Percentiles rank a stretch among this genome's conserved stretches.
Evolutionary conservation across 2,888 invertebrate species (phyloP).

Genomic region (Pterobdella sp.): DNA sequence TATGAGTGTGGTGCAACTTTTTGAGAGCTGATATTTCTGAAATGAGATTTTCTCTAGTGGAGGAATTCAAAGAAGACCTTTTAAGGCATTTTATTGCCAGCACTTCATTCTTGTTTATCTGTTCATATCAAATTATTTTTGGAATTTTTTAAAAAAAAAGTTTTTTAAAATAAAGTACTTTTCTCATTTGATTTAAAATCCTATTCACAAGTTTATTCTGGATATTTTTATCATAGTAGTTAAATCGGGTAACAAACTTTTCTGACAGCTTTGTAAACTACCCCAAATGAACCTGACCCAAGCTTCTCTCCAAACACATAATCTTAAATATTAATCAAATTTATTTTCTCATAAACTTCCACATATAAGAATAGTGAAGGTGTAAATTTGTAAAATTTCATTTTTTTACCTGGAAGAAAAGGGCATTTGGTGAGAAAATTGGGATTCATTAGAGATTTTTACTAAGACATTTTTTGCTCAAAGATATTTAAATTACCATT

Average conservation of each 20-base stretch:
- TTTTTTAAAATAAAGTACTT: neutral
- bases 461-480: too few relatives aligned
- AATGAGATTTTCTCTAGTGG: slow-evolving; percentile 70
- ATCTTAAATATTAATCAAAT: slow-evolving; percentile 38
- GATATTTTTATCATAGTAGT: neutral
- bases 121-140: neutral
- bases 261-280: slow-evolving; percentile 70
- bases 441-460: too few relatives aligned
- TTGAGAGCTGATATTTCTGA: slow-evolving; percentile 74
- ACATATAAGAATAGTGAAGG: too few relatives aligned
- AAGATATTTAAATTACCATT: too few relatives aligned
- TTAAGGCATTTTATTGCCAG: slow-evolving; percentile 77
- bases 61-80: slow-evolving; percentile 63
- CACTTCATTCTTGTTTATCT: slow-evolving; percentile 52
- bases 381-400: too few relatives aligned
- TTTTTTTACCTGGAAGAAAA: too few relatives aligned
- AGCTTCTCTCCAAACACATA: slow-evolving; percentile 54
- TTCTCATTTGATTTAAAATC: neutral
- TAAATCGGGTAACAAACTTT: slow-evolving; percentile 55
- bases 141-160: neutral
- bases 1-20: slow-evolving; percentile 68
- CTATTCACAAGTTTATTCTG: neutral
- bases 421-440: too few relatives aligned
- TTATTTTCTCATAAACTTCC: too few relatives aligned
- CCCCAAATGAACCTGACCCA: slow-evolving; percentile 74